A percentile compares a stretch with the other conserved stretches of the same genome.
Evolutionary conservation across 1,140 invertebrate genomes (phyloP).

Genomic region (Sarcophaga peregrina): DNA sequence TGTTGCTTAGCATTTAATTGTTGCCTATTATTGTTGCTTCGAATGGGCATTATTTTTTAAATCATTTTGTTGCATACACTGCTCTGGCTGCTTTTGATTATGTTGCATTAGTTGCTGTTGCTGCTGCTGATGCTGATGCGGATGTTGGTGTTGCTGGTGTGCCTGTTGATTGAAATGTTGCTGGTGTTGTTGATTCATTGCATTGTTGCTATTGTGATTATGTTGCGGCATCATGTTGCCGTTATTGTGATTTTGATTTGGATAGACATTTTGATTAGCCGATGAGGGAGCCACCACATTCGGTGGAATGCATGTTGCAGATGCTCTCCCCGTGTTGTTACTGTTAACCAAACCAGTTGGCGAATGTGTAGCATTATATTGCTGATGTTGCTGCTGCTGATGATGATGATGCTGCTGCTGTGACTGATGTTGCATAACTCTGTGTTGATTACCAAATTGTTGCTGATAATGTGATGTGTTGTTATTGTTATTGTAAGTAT

Average conservation of each 20-base stretch:
- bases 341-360: neutral
- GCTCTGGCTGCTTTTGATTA: slow-evolving; percentile 1
- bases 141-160: slow-evolving; percentile 46
- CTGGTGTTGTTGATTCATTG: slow-evolving; percentile 30
- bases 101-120: slow-evolving; percentile 46
- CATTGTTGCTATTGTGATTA: slow-evolving; percentile 47
- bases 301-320: neutral
- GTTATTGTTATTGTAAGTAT: neutral
- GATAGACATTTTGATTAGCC: slow-evolving; percentile 52
- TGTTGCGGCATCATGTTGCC: slow-evolving; percentile 51
- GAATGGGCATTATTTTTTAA: neutral
- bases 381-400: slow-evolving; percentile 45
- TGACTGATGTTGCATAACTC: slow-evolving; percentile 43
- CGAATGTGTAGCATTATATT: no score
- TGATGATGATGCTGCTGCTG: slow-evolving; percentile 50
- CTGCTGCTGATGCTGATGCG: slow-evolving; percentile 47
- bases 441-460: slow-evolving; percentile 51
- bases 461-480: slow-evolving; percentile 13
- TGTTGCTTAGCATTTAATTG: slow-evolving; percentile 19
- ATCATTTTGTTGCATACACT: slow-evolving; percentile 1
- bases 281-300: neutral
- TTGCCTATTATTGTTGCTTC: slow-evolving; percentile 23
- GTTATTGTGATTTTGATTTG: slow-evolving; percentile 47
- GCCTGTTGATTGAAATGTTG: slow-evolving; percentile 49
- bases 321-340: slow-evolving; percentile 10